Base-by-base conservation (phyloP, 2,113 vertebrate species). In the Syngnathus floridae region DNA sequence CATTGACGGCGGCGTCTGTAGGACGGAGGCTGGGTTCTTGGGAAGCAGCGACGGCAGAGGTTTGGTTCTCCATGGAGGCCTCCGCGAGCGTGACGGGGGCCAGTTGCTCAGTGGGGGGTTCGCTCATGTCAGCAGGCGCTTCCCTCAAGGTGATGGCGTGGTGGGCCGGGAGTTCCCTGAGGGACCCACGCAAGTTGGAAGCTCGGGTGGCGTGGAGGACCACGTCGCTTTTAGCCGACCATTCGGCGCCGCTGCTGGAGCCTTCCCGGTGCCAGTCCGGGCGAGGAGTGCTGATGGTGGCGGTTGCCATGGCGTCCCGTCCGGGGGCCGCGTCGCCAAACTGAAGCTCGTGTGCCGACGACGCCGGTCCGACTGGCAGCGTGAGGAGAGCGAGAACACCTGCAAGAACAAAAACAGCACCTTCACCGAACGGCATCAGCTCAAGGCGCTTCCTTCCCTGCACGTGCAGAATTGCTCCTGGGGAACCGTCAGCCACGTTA, bases 351-450 rank as follows among this genome's bases (percentile, higher is more conserved):
- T 92, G 91, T 87, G 91, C 86, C 73, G 93, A 91, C 82, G 93
- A 92, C 80, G 89, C 89, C 87, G 92, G 89, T 77, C 91, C 93
- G 90, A 92, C 92, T 69, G 92, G 91, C 92, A 94, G 91, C 83
- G 91, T 91, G 92, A 95, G 91, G 89, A 93, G 91, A 84, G 93
- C 90, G 88, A 99, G 89, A 89, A 95, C 89, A 93, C 93, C 97
- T 99, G 73, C 19, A 64, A 31, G 26, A 31, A n/a, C 61, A 19
- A 76, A 2, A 68, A 61, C 13, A 45, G 13, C 4, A 45, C 13
- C 12, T 13, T 45, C 43, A 45, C 14, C 11, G 3, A 43, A 43
- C 41, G 13, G 41, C 12, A 13, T 41, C 40, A 31, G 26, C 26
- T 31, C 26, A 31, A 31, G 43, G 3, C 14, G 43, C 43, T 16